phyloP scores from a whole-genome alignment of 2,113 vertebrate genomes.

The Neomonachus schauinslandi region DNA sequence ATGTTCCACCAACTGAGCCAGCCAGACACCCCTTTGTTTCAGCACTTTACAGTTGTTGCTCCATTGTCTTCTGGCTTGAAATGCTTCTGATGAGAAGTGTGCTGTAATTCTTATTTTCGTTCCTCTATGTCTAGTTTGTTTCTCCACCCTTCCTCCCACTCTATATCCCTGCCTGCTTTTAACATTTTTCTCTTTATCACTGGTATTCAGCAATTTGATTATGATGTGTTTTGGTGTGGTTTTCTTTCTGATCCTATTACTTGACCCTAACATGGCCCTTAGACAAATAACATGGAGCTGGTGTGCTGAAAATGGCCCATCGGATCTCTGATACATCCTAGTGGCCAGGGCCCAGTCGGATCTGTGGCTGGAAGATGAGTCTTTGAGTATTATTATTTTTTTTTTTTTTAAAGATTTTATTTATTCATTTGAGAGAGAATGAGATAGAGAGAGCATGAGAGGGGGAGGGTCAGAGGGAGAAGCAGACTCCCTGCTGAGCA shows the following conservation, averaged over 20 bases:
- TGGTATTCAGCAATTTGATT: background rate
- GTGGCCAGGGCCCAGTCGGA: background rate
- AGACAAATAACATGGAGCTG: background rate
- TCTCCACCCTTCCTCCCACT: background rate
- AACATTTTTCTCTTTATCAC: slow-evolving; percentile 1
- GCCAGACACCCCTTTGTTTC: background rate
- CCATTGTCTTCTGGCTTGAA: background rate
- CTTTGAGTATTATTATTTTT: background rate
- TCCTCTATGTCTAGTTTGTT: background rate
- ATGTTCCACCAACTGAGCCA: background rate
- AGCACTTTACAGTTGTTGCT: background rate
- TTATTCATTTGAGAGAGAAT: too few species aligned
- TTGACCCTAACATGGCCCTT: background rate
- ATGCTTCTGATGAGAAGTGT: background rate
- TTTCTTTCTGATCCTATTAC: background rate
- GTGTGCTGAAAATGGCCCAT: background rate
- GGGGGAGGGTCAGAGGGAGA: too few species aligned
- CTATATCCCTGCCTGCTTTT: background rate
- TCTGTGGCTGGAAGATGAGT: background rate
- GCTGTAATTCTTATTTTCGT: background rate
- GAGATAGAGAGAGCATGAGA: too few species aligned
- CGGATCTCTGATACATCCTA: background rate
- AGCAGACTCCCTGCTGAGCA: too few species aligned
- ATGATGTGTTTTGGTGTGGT: background rate
- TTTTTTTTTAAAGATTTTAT: too few species aligned